Evolutionary conservation across 2,113 vertebrate species (phyloP).

Genomic region (Ceuthmochares aereus): DNA sequence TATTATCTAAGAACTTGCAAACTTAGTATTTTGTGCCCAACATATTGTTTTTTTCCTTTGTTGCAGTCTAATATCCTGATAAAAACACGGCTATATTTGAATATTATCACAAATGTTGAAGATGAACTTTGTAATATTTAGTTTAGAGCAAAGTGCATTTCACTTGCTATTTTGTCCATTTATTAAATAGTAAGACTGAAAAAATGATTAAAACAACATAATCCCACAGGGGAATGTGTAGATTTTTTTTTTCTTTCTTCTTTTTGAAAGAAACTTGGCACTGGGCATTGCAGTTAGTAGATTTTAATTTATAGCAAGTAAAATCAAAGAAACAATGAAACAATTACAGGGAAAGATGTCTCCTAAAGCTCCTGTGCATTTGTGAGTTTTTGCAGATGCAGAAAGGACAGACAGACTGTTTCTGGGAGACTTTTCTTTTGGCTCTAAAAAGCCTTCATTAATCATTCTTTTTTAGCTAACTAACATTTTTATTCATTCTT

Average conservation of each 20-base stretch:
- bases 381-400: background rate
- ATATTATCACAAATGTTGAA: background rate
- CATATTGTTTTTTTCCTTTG: rapidly evolving
- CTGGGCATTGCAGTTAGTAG: background rate
- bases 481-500: background rate
- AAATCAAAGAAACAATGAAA: background rate
- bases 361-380: background rate
- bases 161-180: background rate
- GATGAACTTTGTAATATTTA: background rate
- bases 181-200: background rate
- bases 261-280: background rate
- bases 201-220: background rate
- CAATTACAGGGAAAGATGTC: background rate
- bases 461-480: background rate
- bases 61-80: background rate
- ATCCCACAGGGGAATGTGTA: background rate
- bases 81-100: background rate
- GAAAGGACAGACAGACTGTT: background rate
- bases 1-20: background rate
- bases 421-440: background rate
- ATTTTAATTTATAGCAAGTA: background rate
- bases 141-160: background rate
- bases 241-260: background rate
- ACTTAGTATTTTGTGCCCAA: background rate
- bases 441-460: background rate